Conservation (phyloP, 2,888 invertebrate genomes). For the Spilosoma lubricipeda region DNA sequence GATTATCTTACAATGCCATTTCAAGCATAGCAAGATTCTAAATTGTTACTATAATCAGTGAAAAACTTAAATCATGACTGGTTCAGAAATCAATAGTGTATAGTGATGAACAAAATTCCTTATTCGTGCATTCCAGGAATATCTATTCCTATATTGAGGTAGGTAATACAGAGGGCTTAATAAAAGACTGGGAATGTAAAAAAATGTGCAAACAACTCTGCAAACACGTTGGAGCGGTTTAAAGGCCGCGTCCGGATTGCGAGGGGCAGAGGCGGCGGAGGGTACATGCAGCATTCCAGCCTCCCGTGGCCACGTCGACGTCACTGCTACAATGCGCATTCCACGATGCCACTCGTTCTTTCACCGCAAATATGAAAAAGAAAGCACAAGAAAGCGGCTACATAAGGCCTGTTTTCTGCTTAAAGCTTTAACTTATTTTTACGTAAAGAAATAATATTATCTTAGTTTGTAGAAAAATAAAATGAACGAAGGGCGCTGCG, state of each 20-base stretch:
- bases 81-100: not conserved
- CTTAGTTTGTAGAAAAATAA: conserved; percentile 39
- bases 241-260: conserved; percentile 85
- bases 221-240: conserved; percentile 86
- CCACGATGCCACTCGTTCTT: conserved; percentile 62
- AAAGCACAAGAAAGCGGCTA: conserved; percentile 60
- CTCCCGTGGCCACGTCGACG: conserved; percentile 74
- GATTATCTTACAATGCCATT: not conserved
- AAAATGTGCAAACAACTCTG: conserved; percentile 86
- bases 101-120: conserved; percentile 5
- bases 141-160: conserved; percentile 51
- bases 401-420: conserved; percentile 47
- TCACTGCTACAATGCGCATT: conserved; percentile 73
- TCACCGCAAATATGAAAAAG: conserved; percentile 61
- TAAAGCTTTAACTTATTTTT: conserved; percentile 27
- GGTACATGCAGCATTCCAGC: conserved; percentile 80
- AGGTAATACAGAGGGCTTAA: conserved; percentile 72
- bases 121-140: conserved; percentile 21
- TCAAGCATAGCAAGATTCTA: not conserved
- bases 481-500: conserved; percentile 56
- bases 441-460: conserved; percentile 14
- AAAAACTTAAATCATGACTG: not conserved
- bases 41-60: not conserved
- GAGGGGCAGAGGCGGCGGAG: conserved; percentile 78
- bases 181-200: conserved; percentile 83